Evolutionary conservation across 2,888 invertebrate genomes (phyloP), one percentile per base, ranked within the genome.

Genomic region (Hartigia nigra): DNA sequence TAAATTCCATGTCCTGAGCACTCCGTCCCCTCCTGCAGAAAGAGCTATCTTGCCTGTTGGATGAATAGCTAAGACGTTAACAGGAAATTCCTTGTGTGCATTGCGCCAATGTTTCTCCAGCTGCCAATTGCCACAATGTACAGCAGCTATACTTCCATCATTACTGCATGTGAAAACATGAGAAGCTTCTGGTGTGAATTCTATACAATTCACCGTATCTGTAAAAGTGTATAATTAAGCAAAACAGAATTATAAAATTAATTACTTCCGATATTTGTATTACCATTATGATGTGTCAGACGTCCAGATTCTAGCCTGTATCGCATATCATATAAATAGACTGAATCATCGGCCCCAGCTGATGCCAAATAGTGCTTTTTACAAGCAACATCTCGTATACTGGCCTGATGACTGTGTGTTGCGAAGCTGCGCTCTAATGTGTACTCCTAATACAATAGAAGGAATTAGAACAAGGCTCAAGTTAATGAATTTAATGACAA

Each of bases 1-100:
- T 81, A 99, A 93, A 93, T 99, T 98, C 99, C 99, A 99, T 4
- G 98, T 98, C 87, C 96, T 93, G 74, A 99, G 91, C 9, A 96
- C 95, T 85, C 94, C 95, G 91, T 99, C 98, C 76, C 94, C 95
- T 31, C 98, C 97, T 70, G 98, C 94, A 14, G 98, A 96, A 12
- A 99, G 92, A 0, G 97, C 97, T 83, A 98, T 88, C 92, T 98
- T 98, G 23, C 98, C 98, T 86, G 95, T 95, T 1, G 98, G 97
- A 93, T 99, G 98, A 75, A 98, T 93, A 76, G 96, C 95, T 77
- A 98, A 92, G 82, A 95, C 94, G 79, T 95, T 94, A 0, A 98
- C 94, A 5, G 95, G 93, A 83, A 93, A 93, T 77, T 96, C 97
- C 92, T 95, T 95, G 92, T 99, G 98, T 12, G 98, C 96, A 86